phyloP scores from a whole-genome alignment of 2,888 invertebrate species.

The Mythimna pallens region DNA sequence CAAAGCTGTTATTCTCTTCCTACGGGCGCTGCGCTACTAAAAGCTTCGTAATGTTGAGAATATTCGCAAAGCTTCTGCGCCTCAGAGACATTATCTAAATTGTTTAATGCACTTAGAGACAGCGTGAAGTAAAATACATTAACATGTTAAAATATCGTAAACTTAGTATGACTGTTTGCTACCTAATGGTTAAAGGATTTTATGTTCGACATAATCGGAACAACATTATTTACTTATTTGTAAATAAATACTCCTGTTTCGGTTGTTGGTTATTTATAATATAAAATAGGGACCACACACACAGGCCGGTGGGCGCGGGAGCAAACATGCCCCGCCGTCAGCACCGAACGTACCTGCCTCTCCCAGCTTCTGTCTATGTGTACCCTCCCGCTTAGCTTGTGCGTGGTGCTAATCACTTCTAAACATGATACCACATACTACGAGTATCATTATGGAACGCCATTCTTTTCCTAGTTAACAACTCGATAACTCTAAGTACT shows the following conservation, averaged over 20 bases:
- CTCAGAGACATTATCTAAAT: conserved; percentile 84
- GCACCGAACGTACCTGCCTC: conserved; percentile 74
- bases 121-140: conserved; percentile 73
- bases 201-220: conserved; percentile 46
- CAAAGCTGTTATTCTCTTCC: conserved; percentile 73
- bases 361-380: conserved; percentile 77
- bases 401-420: conserved; percentile 83
- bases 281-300: conserved; percentile 83
- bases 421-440: conserved; percentile 84
- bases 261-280: conserved; percentile 49
- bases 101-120: conserved; percentile 83
- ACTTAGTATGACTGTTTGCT: conserved; percentile 67
- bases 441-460: conserved; percentile 82
- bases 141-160: conserved; percentile 71
- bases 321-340: conserved; percentile 83
- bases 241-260: conserved; percentile 42
- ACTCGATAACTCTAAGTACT: conserved; percentile 81
- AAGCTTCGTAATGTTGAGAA: conserved; percentile 76
- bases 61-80: conserved; percentile 77
- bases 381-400: conserved; percentile 80
- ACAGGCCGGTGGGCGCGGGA: conserved; percentile 77
- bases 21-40: conserved; percentile 73
- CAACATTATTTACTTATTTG: conserved; percentile 9
- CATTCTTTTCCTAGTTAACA: conserved; percentile 86
- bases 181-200: conserved; percentile 62